Evolutionary conservation across 64 coral and sea anemone genomes (phyloP).

Genomic region (Stichodactyla mertensii): DNA sequence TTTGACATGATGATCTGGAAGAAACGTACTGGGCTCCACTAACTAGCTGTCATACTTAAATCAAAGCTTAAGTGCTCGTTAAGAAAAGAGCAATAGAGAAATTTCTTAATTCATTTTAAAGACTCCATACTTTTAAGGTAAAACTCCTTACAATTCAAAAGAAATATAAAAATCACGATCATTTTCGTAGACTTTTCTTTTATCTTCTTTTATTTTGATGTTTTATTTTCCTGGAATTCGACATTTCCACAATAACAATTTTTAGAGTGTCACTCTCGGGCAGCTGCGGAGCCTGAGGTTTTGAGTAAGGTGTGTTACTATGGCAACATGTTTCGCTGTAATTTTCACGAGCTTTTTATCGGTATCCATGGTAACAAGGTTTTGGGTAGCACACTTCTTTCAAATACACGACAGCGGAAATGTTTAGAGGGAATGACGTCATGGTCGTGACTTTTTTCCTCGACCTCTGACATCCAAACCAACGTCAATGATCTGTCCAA

Average conservation of each 20-base stretch:
- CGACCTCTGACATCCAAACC: neutral
- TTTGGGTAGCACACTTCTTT: neutral
- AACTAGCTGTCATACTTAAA: constrained; percentile 1
- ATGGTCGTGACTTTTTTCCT: neutral
- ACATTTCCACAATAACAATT: neutral
- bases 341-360: neutral
- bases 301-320: neutral
- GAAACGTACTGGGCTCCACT: neutral
- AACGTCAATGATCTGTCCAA: neutral
- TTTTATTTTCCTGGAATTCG: neutral
- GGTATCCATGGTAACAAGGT: neutral
- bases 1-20: neutral
- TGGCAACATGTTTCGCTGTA: neutral
- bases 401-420: neutral
- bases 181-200: too few species aligned
- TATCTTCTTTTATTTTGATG: too few species aligned
- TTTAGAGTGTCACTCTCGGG: neutral
- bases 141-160: too few species aligned
- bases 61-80: constrained; percentile 3
- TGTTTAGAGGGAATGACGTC: neutral
- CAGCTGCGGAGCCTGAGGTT: neutral
- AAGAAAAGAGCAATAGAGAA: neutral
- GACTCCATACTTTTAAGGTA: neutral
- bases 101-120: neutral
- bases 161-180: too few species aligned